Evolutionary conservation across 2,888 invertebrate species (phyloP).

Genomic region (Mystacides longicornis): DNA sequence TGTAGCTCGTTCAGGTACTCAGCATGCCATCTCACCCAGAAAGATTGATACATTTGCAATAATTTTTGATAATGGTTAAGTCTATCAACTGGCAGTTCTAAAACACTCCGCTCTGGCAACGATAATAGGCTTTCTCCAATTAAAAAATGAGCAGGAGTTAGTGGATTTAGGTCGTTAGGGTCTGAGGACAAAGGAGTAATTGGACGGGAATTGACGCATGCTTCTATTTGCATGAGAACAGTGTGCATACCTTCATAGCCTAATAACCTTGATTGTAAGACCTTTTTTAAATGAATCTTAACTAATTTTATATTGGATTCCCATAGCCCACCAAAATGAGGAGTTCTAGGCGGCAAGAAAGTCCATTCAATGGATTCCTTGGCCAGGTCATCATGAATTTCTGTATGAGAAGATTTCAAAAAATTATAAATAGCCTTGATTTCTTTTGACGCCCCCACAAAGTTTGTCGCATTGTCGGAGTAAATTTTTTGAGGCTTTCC

Average conservation of each 20-base stretch:
- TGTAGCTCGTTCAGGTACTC: conserved; percentile 1
- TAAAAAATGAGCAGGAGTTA: neutral
- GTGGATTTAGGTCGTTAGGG: neutral
- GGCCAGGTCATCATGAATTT: neutral
- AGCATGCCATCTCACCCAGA: neutral
- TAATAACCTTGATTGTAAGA: conserved; percentile 1
- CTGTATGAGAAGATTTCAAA: neutral
- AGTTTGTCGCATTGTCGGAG: neutral
- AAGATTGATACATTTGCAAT: neutral
- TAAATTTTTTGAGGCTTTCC: neutral
- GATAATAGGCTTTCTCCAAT: conserved; percentile 1
- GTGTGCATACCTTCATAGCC: neutral
- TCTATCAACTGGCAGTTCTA: neutral
- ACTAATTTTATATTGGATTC: no score
- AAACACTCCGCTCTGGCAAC: conserved; percentile 1
- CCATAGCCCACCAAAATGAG: no score
- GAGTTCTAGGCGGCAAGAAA: no score
- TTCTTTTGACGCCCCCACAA: no score
- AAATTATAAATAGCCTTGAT: no score
- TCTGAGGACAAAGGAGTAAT: neutral
- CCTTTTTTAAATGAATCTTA: conserved; percentile 3
- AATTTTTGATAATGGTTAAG: neutral
- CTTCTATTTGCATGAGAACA: neutral
- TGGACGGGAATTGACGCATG: neutral
- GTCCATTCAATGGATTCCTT: neutral